Evolutionary conservation across 2,113 vertebrate species (phyloP).

Genomic region (Chaenogobius annularis): DNA sequence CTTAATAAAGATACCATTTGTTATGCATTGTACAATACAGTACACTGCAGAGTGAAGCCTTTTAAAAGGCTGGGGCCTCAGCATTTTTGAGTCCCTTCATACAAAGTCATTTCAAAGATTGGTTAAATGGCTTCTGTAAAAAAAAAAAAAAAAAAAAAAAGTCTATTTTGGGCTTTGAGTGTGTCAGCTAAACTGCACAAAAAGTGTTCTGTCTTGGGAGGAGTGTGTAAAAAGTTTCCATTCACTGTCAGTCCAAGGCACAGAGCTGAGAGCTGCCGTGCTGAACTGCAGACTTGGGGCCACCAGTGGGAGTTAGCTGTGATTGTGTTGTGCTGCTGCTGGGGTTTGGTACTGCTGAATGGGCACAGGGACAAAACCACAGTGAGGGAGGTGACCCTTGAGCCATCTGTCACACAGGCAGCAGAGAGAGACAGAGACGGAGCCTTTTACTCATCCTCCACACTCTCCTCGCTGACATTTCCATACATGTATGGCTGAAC

Average conservation of each 20-base stretch:
- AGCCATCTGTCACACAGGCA: conserved; percentile 67
- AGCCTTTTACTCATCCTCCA: conserved; percentile 38
- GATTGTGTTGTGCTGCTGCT: conserved; percentile 68
- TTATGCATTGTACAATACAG: conserved; percentile 12
- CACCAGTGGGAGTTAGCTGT: conserved; percentile 65
- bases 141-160: conserved; percentile 5
- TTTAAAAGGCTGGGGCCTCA: conserved; percentile 16
- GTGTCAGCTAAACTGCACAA: conserved; percentile 61
- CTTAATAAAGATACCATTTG: neutral
- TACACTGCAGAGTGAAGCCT: conserved; percentile 2
- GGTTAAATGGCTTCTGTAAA: conserved; percentile 34
- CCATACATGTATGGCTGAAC: conserved; percentile 45
- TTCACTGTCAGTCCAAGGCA: conserved; percentile 66
- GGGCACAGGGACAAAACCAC: conserved; percentile 65
- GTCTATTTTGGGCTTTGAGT: conserved; percentile 56
- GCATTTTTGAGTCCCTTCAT: conserved; percentile 32
- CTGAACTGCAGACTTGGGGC: conserved; percentile 69
- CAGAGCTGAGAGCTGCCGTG: conserved; percentile 54
- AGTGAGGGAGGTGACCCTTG: conserved; percentile 64
- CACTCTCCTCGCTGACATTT: conserved; percentile 61
- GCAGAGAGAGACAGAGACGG: conserved; percentile 27
- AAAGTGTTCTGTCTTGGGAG: conserved; percentile 53
- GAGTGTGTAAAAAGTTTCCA: conserved; percentile 60
- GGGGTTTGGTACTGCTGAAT: conserved; percentile 72
- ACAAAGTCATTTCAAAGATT: conserved; percentile 52